These are phyloP conservation scores for Ectemnius continuus DNA, from an alignment of 2,888 invertebrate genomes.

Conservation along the genomic window DNA sequence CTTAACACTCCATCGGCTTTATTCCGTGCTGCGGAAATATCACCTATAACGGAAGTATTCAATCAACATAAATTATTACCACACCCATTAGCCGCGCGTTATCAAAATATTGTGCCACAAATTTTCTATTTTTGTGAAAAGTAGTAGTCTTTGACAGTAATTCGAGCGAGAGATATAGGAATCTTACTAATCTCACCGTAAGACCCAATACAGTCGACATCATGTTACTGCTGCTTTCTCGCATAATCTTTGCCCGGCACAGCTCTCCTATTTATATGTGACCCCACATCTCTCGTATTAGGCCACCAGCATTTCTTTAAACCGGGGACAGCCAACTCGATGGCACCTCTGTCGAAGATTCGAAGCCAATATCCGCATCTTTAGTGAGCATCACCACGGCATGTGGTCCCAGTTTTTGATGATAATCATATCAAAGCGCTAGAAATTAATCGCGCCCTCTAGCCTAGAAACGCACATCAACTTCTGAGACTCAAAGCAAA, in stretches of 20 bases:
- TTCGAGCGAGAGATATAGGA: not conserved
- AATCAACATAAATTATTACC: no score
- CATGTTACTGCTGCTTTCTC: not conserved
- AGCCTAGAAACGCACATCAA: not conserved
- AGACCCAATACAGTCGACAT: not conserved
- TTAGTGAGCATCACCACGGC: not conserved
- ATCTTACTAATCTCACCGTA: not conserved
- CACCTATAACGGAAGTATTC: not conserved
- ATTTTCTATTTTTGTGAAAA: not conserved
- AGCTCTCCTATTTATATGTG: not conserved
- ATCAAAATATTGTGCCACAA: not conserved
- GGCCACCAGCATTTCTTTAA: conserved; percentile 12
- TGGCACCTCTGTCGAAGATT: conserved; percentile 7
- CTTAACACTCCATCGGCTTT: no score
- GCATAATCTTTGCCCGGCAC: not conserved
- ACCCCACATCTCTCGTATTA: not conserved
- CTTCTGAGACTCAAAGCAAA: not conserved
- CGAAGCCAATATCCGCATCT: not conserved
- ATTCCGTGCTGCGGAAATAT: no score
- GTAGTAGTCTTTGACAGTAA: conserved; percentile 5
- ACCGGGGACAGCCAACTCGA: not conserved
- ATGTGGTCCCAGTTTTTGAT: not conserved
- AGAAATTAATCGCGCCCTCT: not conserved
- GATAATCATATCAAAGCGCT: not conserved
- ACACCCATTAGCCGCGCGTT: not conserved